Conservation (phyloP, 2,797 vertebrate genomes). For the Manis javanica region DNA sequence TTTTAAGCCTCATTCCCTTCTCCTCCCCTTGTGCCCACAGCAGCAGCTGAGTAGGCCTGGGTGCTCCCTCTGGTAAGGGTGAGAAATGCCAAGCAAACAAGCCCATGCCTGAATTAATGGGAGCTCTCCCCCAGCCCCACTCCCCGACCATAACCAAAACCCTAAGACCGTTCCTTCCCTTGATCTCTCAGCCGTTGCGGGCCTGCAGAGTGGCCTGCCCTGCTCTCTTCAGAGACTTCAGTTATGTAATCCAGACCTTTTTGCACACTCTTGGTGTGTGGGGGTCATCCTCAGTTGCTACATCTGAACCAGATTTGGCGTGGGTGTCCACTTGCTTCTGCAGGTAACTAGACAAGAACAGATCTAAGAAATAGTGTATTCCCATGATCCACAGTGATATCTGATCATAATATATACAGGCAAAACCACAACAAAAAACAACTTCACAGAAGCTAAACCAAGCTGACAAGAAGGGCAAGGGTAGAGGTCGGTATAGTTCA, state of each 20-base stretch:
- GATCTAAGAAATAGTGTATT: not conserved
- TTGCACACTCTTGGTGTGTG: not conserved
- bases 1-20: not conserved
- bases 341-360: not conserved
- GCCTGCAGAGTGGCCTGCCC: not conserved
- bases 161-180: not conserved
- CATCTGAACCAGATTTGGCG: not conserved
- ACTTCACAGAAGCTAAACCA: not conserved
- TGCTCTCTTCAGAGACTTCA: not conserved
- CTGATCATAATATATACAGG: not conserved
- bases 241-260: not conserved
- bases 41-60: not conserved
- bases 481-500: not conserved
- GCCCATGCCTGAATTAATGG: fast-evolving
- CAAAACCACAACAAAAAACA: not conserved
- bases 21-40: not conserved
- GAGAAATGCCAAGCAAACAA: not conserved
- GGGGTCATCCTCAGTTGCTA: not conserved
- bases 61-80: not conserved
- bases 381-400: not conserved
- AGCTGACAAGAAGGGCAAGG: not conserved
- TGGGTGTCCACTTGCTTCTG: not conserved
- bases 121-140: not conserved
- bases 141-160: not conserved
- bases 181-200: not conserved